These are phyloP conservation scores for Dryomyza anilis DNA, from an alignment of 2,888 invertebrate species.

Conservation along the genomic window DNA sequence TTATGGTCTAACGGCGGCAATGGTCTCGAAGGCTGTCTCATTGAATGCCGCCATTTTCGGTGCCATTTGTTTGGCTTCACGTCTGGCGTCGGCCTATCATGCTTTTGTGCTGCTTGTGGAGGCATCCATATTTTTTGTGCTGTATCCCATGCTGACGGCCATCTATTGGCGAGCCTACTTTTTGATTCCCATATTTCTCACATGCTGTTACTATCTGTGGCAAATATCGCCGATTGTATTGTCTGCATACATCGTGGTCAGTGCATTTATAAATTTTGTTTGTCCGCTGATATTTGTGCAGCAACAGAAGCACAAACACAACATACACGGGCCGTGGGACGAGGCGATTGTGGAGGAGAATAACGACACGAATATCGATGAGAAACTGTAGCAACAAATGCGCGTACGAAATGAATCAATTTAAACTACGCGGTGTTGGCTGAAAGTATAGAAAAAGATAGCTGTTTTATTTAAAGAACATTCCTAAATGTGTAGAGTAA, in stretches of 20 bases:
- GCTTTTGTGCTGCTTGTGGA: constrained; percentile 90
- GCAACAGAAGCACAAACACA: constrained; percentile 82
- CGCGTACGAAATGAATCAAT: not conserved
- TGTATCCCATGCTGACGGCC: constrained; percentile 81
- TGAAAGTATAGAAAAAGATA: not conserved
- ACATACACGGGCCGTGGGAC: constrained; percentile 98
- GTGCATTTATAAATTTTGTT: constrained; percentile 71
- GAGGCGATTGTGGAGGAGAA: constrained; percentile 80
- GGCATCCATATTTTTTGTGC: constrained; percentile 85
- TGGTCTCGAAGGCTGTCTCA: constrained; percentile 90
- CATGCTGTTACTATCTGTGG: constrained; percentile 65
- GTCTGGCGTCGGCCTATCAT: constrained; percentile 82
- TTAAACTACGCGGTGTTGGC: not conserved
- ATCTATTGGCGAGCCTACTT: constrained; percentile 66
- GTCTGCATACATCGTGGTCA: constrained; percentile 67
- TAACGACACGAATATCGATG: constrained; percentile 46
- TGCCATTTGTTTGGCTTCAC: constrained; percentile 91
- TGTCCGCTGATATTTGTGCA: constrained; percentile 78
- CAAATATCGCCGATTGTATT: constrained; percentile 66
- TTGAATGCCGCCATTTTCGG: constrained; percentile 95
- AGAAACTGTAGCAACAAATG: constrained; percentile 48
- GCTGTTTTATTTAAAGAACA: not conserved
- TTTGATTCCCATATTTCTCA: constrained; percentile 64
- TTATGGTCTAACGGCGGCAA: constrained; percentile 82
- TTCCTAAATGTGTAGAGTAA: not conserved